phyloP scores from a whole-genome alignment of 2,888 invertebrate species.

The Brachyopa scutellaris region DNA sequence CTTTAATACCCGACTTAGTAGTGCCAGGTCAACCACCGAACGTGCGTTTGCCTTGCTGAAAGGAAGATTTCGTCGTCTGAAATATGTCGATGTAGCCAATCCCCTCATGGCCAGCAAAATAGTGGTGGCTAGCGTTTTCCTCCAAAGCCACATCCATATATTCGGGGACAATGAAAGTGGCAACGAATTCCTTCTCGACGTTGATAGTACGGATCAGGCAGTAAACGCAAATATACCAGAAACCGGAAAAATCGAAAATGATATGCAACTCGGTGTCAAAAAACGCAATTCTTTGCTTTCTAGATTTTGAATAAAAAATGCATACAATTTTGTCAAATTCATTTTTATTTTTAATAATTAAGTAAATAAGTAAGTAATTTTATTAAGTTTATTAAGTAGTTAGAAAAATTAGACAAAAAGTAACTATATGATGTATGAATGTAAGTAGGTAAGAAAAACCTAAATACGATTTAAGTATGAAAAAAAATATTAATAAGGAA shows the following conservation, averaged over 20 bases:
- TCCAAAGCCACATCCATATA: neutral
- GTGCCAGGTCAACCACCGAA: neutral
- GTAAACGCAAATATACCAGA: no score
- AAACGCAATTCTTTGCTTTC: neutral
- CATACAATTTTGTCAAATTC: no score
- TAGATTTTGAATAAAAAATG: neutral
- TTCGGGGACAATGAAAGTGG: neutral
- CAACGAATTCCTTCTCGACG: no score
- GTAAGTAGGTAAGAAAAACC: no score
- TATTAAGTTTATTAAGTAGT: no score
- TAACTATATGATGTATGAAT: no score
- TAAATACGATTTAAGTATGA: no score
- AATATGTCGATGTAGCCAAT: neutral
- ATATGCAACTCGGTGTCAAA: neutral
- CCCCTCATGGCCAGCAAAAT: neutral
- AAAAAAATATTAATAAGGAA: no score
- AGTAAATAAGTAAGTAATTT: no score
- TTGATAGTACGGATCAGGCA: neutral
- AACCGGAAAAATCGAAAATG: neutral
- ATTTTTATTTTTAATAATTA: no score
- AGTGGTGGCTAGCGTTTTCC: neutral
- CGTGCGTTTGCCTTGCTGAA: neutral
- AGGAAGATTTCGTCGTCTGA: neutral
- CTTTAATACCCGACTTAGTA: neutral
- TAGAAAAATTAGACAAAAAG: no score